Conservation (phyloP, 2,888 invertebrate genomes). For the Cheilosia variabilis region DNA sequence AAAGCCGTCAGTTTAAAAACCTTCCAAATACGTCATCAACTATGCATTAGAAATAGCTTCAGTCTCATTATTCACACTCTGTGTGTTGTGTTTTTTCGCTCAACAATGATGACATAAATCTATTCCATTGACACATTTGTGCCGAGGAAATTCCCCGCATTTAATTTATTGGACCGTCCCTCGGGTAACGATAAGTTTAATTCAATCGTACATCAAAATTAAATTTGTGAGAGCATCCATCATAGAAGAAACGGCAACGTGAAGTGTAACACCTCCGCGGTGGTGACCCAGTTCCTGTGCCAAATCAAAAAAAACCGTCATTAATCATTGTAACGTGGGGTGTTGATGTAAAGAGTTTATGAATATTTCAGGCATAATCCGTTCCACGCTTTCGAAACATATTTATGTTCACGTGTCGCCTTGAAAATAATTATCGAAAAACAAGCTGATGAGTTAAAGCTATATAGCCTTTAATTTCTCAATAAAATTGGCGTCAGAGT, state of each 20-base stretch:
- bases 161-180: background rate
- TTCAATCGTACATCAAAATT: slow-evolving; percentile 49
- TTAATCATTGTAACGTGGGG: slow-evolving; percentile 50
- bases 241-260: slow-evolving; percentile 33
- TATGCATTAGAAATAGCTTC: no score
- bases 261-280: background rate
- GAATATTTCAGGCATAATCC: background rate
- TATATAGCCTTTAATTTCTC: background rate
- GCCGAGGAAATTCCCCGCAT: background rate
- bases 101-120: background rate
- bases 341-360: background rate
- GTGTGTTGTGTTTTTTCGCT: background rate
- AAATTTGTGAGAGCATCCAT: slow-evolving; percentile 57
- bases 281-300: slow-evolving; percentile 50
- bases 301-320: slow-evolving; percentile 23
- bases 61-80: background rate
- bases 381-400: background rate
- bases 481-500: slow-evolving; percentile 9
- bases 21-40: no score
- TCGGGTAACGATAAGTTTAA: slow-evolving; percentile 45
- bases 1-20: no score
- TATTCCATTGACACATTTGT: background rate
- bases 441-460: no score
- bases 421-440: no score
- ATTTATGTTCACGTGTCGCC: no score